Base-by-base conservation (phyloP, 2,797 vertebrate genomes). In the Geotrypetes seraphini region DNA sequence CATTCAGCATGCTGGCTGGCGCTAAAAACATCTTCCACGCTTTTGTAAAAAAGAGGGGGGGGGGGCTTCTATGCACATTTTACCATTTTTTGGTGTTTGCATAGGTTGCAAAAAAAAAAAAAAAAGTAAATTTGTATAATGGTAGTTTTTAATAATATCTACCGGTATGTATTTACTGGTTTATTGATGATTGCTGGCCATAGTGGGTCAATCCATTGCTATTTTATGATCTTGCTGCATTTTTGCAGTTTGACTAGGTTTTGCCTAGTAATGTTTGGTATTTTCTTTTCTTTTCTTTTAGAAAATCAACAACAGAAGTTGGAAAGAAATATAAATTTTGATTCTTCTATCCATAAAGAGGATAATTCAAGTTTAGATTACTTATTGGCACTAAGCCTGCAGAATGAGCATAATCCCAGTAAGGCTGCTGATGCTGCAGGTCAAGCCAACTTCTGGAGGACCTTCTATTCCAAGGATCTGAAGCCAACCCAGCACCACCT, bases 331-430 rank as follows among this genome's bases (percentile, higher is more conserved):
- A 75, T 16, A 76, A 57, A 71, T 46, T 29, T 5, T 40, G 45
- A 5, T 55, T 39, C 57, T 12, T 51, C 48, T 1, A 39, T 67
- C 5, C 33, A 48, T 4, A 73, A 73, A 7, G 85, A 87, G n/a
- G 83, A 84, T 32, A 75, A 67, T 0, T 73, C 77, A 3, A 75
- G 82, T 31, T 69, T 92, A 47, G 90, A 95, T 70, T 92, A 91
- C 49, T 81, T 87, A 64, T 39, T 92, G 78, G 90, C 92, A 35
- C 83, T 93, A 10, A 94, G 91, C 63, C 72, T 92, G 22, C 87
- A 94, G 40, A 81, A 47, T 13, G 88, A 90, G 43, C 46, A 41
- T 11, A 22, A 27, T 30, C 26, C 47, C 16, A 39, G 7, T 7
- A 22, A 1, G 0, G 16, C 25, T 0, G 0, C 46, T 16, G 42